These are phyloP conservation scores for Arion vulgaris DNA, from an alignment of 1,140 invertebrate species.

Conservation along the genomic window DNA sequence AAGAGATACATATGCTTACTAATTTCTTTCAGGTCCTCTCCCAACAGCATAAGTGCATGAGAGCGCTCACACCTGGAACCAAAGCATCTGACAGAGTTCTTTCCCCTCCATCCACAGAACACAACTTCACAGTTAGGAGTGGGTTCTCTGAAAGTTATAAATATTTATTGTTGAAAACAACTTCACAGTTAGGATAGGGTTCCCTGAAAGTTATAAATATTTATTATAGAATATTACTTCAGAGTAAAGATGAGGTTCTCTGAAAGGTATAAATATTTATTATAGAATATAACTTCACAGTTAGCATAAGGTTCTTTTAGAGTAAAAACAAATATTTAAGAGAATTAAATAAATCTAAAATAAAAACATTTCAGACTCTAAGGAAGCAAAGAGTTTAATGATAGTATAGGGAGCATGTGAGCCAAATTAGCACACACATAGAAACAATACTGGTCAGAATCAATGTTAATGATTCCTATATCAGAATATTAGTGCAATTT, in stretches of 20 bases:
- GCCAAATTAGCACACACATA: not conserved
- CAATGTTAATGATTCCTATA: too few relatives aligned
- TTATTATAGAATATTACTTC: conserved; percentile 76
- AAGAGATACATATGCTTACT: conserved; percentile 41
- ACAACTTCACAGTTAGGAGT: conserved; percentile 74
- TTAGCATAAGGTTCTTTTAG: conserved; percentile 55
- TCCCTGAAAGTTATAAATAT: conserved; percentile 46
- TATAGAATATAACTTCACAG: conserved; percentile 77
- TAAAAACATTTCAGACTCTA: not conserved
- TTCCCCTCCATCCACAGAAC: conserved; percentile 93
- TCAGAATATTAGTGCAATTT: too few relatives aligned
- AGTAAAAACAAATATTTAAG: not conserved
- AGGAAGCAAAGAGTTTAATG: not conserved
- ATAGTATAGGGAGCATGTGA: not conserved
- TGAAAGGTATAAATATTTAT: conserved; percentile 33
- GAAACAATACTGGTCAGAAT: too few relatives aligned
- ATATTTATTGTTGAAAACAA: conserved; percentile 76
- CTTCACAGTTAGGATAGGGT: conserved; percentile 59
- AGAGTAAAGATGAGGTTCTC: conserved; percentile 58
- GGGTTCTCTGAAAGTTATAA: conserved; percentile 47
- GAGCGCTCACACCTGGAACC: conserved; percentile 86
- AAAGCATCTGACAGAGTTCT: conserved; percentile 87
- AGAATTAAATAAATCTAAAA: not conserved
- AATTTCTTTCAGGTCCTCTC: conserved; percentile 77
- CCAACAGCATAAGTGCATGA: conserved; percentile 87